Evolutionary conservation across 35 echinoderm and acorn worm genomes (phyloP), one percentile per base, ranked within the genome.

Genomic region (Heliocidaris tuberculata): DNA sequence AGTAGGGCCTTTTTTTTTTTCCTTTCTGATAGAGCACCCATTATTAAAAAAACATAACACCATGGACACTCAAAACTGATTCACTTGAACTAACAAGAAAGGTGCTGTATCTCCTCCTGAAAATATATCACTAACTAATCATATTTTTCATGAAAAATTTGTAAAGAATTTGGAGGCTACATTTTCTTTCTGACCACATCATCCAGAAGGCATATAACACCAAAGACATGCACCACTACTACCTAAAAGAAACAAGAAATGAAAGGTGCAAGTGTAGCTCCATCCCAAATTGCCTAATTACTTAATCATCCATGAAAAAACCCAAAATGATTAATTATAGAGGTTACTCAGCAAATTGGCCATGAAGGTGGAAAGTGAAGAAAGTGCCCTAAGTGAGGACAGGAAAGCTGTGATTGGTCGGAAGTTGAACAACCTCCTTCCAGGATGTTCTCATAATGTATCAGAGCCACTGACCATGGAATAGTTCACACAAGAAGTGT

Each of bases 291-390:
- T 19, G 65, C 7, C 21, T 78, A 29, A n/a, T 78, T 78, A 78
- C 65, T 7, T 78, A 78, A 78, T 78, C 17, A 7, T 56, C 52
- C 6, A 11, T 11, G 52, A 56, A 13, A 56, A n/a, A 78, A 70
- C 19, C 6, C 19, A 78, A 78, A 27, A 78, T 78, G 21, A 78
- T 78, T 24, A 78, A 78, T 78, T 78, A 78, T 7, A 78, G 21
- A 78, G 17, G 65, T 78, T 78, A 78, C 65, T 78, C 65, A 78
- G 65, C 65, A 78, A 78, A 78, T 78, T 78, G 65, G 65, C 65
- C 65, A 78, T 24, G 27, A 78, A 24, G 65, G 21, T 19, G 65
- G 65, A 78, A 78, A 19, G 65, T 78, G 65, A 24, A 78, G 65
- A 78, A 78, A 78, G 65, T 78, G 65, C 17, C 65, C 65, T 78